These are phyloP conservation scores for Sisor rabdophorus DNA, from an alignment of 2,113 vertebrate species.

Conservation along the genomic window DNA sequence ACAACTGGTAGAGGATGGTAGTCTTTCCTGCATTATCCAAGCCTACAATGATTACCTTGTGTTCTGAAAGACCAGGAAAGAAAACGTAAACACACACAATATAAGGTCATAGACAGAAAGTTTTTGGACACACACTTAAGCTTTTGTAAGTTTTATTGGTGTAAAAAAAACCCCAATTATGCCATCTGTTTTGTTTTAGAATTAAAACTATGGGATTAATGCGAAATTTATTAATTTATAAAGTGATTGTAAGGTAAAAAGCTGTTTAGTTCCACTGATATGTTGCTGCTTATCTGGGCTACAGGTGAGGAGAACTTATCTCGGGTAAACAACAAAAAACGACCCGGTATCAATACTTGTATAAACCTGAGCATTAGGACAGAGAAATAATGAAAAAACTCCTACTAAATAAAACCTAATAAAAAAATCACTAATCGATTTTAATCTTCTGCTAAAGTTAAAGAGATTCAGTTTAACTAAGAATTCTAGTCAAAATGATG, in stretches of 20 bases:
- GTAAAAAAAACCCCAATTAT: no score
- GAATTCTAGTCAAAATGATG: neutral
- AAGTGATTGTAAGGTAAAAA: neutral
- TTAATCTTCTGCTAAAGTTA: neutral
- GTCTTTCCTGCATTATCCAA: conserved; percentile 83
- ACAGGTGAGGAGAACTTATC: conserved; percentile 9
- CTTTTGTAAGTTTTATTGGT: no score
- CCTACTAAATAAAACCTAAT: no score
- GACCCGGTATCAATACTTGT: neutral
- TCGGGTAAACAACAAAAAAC: conserved; percentile 3
- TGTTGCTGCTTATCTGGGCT: conserved; percentile 8
- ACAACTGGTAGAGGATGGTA: conserved; percentile 82
- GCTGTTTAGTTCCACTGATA: neutral
- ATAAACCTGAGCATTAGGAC: neutral
- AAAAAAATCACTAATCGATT: neutral
- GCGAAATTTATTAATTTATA: neutral
- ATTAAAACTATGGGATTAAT: neutral
- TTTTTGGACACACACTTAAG: no score
- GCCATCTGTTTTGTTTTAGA: no score
- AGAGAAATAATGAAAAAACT: neutral
- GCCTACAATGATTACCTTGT: conserved; percentile 81
- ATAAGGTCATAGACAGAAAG: neutral
- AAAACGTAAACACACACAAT: neutral
- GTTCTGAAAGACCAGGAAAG: conserved; percentile 63
- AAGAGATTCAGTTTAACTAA: neutral